Percentiles rank a stretch among this genome's conserved stretches.
These are phyloP conservation scores for Cancer borealis DNA, from an alignment of 2,888 invertebrate genomes.

Conservation along the genomic window DNA sequence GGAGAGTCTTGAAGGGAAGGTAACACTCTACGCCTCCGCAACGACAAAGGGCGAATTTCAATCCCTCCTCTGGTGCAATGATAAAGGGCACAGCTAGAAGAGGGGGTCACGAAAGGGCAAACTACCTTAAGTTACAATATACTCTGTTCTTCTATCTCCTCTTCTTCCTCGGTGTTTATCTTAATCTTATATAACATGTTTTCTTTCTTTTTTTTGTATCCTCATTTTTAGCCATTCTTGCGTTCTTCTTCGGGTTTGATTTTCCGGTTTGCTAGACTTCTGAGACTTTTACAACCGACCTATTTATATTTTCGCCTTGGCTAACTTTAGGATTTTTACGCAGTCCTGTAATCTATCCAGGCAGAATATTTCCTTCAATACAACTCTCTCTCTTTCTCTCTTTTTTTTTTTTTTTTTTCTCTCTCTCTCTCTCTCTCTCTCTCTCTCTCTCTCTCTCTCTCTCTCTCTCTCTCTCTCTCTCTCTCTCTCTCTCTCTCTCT, in stretches of 20 bases:
- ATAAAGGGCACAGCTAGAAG: not conserved
- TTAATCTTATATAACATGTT: not conserved
- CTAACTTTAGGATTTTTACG: slow-evolving; percentile 8
- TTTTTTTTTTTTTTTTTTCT: not conserved
- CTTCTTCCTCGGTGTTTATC: not conserved
- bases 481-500: slow-evolving; percentile 26
- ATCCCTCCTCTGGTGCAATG: not conserved
- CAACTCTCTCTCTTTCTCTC: not conserved
- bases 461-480: not conserved
- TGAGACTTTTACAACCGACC: not conserved
- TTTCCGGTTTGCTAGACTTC: not conserved
- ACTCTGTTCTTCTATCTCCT: not conserved
- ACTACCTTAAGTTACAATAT: not conserved
- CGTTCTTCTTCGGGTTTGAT: not conserved
- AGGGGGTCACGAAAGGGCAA: not conserved
- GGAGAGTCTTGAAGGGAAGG: slow-evolving; percentile 2
- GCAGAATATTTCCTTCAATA: not conserved
- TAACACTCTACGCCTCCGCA: not conserved
- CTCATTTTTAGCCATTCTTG: not conserved
- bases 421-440: not conserved
- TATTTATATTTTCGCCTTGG: slow-evolving; percentile 5
- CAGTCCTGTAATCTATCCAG: not conserved
- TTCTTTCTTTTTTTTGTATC: not conserved
- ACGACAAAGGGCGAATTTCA: slow-evolving; percentile 10
- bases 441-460: slow-evolving; percentile 7